Evolutionary conservation across 1,140 invertebrate genomes (phyloP), one percentile per base, ranked within the genome.

Genomic region (Trichogramma pretiosum): DNA sequence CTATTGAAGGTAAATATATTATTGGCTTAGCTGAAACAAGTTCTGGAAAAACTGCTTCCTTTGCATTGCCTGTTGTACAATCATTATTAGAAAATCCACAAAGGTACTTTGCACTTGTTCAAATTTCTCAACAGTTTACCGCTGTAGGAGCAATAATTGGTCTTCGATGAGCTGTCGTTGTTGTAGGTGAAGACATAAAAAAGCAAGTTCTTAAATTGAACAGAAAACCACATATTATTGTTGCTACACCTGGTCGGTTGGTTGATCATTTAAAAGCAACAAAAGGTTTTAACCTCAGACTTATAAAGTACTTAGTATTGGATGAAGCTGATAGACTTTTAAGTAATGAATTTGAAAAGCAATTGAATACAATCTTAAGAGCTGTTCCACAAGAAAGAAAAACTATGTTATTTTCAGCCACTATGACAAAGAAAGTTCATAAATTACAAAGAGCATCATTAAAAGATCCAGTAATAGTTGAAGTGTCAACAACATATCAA

Each of bases 211-310:
- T 30, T 9, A 13, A 30, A 30, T 30, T 30, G 13, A 13, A 7
- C 7, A 30, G 26, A 30, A 30, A 30, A 8, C 26, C 26, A 8
- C 26, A 30, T 13, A 30, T 30, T 30, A 13, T 30, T 30, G 26
- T 30, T 30, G 26, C 26, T 9, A 30, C 26, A 7, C 26, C 26
- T 9, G 92, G 92, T n/a, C n/a, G n/a, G n/a, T n/a, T n/a, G n/a
- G n/a, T n/a, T n/a, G n/a, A n/a, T n/a, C n/a, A n/a, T n/a, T n/a
- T n/a, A n/a, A n/a, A n/a, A n/a, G n/a, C n/a, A n/a, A n/a, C n/a
- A n/a, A n/a, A n/a, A n/a, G n/a, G n/a, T n/a, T n/a, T n/a, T n/a
- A n/a, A n/a, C n/a, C n/a, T n/a, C n/a, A n/a, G n/a, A n/a, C n/a
- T n/a, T n/a, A n/a, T n/a, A n/a, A n/a, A n/a, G n/a, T n/a, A n/a